Base-by-base conservation (phyloP, 2,797 vertebrate species). In the Podargus strigoides region DNA sequence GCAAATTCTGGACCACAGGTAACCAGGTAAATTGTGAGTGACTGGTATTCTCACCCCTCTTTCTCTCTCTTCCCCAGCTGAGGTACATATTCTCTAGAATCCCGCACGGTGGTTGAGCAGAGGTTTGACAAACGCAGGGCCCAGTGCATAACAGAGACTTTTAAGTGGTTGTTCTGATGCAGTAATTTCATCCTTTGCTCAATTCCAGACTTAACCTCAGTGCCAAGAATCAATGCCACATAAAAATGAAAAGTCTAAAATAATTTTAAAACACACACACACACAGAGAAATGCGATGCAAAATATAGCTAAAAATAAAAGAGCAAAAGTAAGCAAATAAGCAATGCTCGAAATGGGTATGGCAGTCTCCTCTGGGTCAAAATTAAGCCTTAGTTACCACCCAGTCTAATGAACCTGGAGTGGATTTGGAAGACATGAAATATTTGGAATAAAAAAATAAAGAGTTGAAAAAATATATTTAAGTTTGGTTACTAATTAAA, bases 371-470 rank as follows among this genome's bases (percentile, higher is more conserved):
- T 92, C 84, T 89, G 82, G 68, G 92, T 94, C 74, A 90, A 86
- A 93, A 90, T 75, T 75, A 93, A 62, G 26, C 27, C 24, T 76
- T 70, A 52, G 56, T 75, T 75, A 63, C 93, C 85, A 95, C 78
- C 90, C 94, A 93, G 78, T 26, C 87, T 85, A 90, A 37, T 34
- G 82, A 94, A 95, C 84, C 89, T 93, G 89, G 55, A 90, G 50
- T 36, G 56, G 37, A 75, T 96, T 90, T 96, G 94, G 95, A 97
- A 96, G 55, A 75, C 68, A 92, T 96, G 95, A 95, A 93, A 90
- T 36, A 59, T 53, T 56, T 83, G 87, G 69, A 94, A 92, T 76
- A 87, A 89, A 95, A 85, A 88, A 84, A 26, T n/a, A n/a, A n/a
- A n/a, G 58, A 64, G n/a, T 11, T 80, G 47, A 80, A 93, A 95